These are phyloP conservation scores for Arion vulgaris DNA, from an alignment of 1,140 invertebrate species.

Conservation along the genomic window DNA sequence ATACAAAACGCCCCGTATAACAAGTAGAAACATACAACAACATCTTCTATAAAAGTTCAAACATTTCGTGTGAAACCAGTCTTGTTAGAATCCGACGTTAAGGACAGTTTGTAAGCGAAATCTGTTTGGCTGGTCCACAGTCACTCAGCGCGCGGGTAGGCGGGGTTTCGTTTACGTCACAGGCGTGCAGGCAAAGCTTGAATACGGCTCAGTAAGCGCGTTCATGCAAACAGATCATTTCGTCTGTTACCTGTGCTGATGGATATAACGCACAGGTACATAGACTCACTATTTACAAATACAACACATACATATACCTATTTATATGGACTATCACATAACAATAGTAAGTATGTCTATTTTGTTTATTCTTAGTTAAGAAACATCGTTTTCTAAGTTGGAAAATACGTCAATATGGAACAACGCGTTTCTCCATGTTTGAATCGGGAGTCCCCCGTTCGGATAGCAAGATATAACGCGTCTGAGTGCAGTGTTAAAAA, in stretches of 20 bases:
- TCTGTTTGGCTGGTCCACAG: background rate
- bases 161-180: slow-evolving; percentile 26
- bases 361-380: background rate
- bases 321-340: background rate
- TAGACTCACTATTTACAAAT: too few relatives aligned
- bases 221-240: too few relatives aligned
- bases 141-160: slow-evolving; percentile 29
- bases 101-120: background rate
- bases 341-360: background rate
- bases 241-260: slow-evolving; percentile 5
- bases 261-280: background rate
- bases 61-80: background rate
- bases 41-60: background rate
- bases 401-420: too few relatives aligned
- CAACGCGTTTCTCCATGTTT: too few relatives aligned
- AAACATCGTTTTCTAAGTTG: too few relatives aligned
- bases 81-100: background rate
- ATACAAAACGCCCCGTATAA: background rate
- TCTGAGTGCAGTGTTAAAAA: too few relatives aligned
- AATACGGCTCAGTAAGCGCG: slow-evolving; percentile 8
- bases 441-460: too few relatives aligned
- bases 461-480: too few relatives aligned
- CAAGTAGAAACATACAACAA: too few relatives aligned
- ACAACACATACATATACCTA: background rate
- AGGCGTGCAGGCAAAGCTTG: slow-evolving; percentile 5